Conservation (phyloP, 2,888 invertebrate species). For the Orchesella flavescens region DNA sequence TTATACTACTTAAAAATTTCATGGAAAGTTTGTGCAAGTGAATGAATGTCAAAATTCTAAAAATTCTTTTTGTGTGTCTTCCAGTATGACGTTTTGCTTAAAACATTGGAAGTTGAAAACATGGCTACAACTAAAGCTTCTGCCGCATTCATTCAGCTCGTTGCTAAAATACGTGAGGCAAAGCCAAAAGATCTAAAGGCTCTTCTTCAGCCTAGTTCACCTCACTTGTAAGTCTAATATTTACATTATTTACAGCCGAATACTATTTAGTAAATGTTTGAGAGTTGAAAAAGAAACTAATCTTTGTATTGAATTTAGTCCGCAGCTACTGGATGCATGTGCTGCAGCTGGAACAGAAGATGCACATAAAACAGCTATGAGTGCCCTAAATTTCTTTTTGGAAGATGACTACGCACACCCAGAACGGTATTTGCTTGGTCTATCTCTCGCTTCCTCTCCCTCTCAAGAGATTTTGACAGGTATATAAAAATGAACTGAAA, state of each 20-base stretch:
- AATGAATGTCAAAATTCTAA: too few relatives aligned
- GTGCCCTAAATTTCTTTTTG: conserved; percentile 78
- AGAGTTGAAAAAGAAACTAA: too few relatives aligned
- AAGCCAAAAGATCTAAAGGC: conserved; percentile 79
- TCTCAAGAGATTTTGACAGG: conserved; percentile 76
- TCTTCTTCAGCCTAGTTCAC: conserved; percentile 76
- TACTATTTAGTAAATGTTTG: too few relatives aligned
- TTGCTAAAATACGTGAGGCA: conserved; percentile 79
- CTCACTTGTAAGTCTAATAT: conserved; percentile 68
- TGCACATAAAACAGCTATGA: conserved; percentile 82
- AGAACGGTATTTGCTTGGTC: conserved; percentile 84
- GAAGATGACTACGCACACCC: conserved; percentile 77
- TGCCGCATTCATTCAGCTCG: conserved; percentile 79
- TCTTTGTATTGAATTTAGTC: conserved; percentile 73
- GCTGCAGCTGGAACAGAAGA: conserved; percentile 82
- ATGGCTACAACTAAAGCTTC: conserved; percentile 81
- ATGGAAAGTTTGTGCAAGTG: too few relatives aligned
- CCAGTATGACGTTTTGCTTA: conserved; percentile 73
- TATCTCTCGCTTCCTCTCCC: conserved; percentile 82
- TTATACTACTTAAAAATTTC: not conserved
- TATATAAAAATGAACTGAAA: conserved; percentile 61
- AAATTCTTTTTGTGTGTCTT: not conserved
- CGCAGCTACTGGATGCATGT: conserved; percentile 81
- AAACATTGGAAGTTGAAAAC: conserved; percentile 77
- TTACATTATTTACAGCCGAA: too few relatives aligned